Percentiles rank a stretch among this genome's conserved stretches.
Conservation (phyloP, 2,797 vertebrate genomes). For the Parauchenoglanis ngamensis region DNA sequence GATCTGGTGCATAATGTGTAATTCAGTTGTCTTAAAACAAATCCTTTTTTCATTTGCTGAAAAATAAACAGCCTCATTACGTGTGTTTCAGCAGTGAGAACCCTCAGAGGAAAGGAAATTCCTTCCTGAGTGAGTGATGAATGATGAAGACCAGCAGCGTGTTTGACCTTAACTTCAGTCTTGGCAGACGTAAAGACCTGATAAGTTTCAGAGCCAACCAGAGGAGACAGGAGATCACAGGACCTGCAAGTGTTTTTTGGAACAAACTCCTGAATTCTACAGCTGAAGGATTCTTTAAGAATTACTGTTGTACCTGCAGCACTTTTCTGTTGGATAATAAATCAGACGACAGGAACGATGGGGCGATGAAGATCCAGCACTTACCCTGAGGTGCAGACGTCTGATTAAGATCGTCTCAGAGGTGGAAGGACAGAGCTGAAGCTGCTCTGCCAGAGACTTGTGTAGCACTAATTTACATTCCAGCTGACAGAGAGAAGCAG, state of each 20-base stretch:
- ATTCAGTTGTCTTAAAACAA: background rate
- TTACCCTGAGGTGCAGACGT: slow-evolving; percentile 65
- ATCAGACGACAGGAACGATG: background rate
- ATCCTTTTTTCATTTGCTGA: background rate
- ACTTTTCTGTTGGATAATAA: background rate
- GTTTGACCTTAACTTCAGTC: slow-evolving; percentile 24
- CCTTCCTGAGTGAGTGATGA: slow-evolving; percentile 21
- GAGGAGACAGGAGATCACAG: background rate
- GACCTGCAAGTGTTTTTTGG: slow-evolving; percentile 19
- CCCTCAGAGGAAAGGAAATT: background rate
- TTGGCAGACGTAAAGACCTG: background rate
- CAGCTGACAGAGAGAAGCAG: slow-evolving; percentile 63
- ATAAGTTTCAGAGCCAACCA: slow-evolving; percentile 8
- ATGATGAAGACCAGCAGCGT: background rate
- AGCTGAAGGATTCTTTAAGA: background rate
- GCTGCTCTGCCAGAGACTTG: slow-evolving; percentile 50
- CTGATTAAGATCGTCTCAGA: slow-evolving; percentile 72
- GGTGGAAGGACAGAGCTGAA: slow-evolving; percentile 63
- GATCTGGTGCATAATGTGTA: background rate
- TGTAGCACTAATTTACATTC: slow-evolving; percentile 65
- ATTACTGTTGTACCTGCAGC: background rate
- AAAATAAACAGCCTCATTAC: background rate
- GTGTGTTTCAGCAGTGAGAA: background rate
- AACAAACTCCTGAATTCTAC: background rate
- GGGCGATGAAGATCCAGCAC: slow-evolving; percentile 64